phyloP scores from a whole-genome alignment of 2,113 vertebrate species.

The Numenius arquata region DNA sequence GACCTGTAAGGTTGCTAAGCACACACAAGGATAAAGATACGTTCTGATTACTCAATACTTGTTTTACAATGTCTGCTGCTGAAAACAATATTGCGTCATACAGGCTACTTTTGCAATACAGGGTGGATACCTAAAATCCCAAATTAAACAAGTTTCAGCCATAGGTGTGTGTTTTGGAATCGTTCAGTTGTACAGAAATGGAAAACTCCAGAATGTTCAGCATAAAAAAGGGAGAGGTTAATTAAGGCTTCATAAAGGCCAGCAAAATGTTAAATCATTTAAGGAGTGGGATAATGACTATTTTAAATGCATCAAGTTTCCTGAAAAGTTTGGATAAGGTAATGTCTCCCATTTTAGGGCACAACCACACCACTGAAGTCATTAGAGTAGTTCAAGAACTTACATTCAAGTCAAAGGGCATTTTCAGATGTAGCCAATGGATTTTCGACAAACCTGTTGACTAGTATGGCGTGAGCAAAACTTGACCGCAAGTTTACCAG shows the following conservation, averaged over 20 bases:
- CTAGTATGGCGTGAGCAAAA: not conserved
- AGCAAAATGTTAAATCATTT: not conserved
- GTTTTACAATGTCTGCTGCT: slow-evolving; percentile 66
- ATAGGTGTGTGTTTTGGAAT: slow-evolving; percentile 55
- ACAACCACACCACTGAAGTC: not conserved
- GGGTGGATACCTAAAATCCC: slow-evolving; percentile 58
- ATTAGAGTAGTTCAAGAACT: not conserved
- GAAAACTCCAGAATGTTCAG: slow-evolving; percentile 29
- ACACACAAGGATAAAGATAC: slow-evolving; percentile 57
- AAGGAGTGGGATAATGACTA: not conserved
- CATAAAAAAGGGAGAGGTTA: not conserved
- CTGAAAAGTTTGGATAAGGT: not conserved
- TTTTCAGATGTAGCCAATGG: not conserved
- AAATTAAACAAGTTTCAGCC: slow-evolving; percentile 61
- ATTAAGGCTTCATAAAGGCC: slow-evolving; percentile 15
- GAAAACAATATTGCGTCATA: slow-evolving; percentile 66
- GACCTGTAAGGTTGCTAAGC: slow-evolving; percentile 65
- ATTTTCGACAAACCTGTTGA: not conserved
- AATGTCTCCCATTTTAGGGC: not conserved
- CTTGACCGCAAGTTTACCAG: not conserved
- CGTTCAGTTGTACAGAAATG: not conserved
- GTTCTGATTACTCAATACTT: slow-evolving; percentile 68
- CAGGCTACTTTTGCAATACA: slow-evolving; percentile 65
- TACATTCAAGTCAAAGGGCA: not conserved
- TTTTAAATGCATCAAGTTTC: not conserved